phyloP scores from a whole-genome alignment of 2,113 vertebrate genomes.

The Benitochromis conjunctus region DNA sequence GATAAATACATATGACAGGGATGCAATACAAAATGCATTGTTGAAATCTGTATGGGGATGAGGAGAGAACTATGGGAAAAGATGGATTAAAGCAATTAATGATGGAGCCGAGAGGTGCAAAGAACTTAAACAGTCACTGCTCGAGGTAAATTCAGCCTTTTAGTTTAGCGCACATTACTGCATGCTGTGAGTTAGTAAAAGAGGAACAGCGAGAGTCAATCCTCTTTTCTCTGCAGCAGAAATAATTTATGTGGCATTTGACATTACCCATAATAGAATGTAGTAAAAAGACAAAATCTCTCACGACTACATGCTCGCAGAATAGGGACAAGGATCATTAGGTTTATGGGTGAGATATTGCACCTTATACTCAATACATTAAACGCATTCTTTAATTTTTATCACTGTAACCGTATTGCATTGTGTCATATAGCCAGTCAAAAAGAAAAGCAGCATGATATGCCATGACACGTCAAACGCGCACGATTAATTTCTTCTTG shows the following conservation, averaged over 20 bases:
- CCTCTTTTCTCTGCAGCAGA: constrained; percentile 27
- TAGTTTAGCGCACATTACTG: constrained; percentile 3
- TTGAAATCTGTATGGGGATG: background rate
- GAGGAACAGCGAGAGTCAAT: constrained; percentile 26
- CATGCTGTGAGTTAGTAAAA: constrained; percentile 24
- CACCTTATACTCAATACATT: background rate
- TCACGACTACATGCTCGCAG: background rate
- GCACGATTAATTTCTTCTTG: background rate
- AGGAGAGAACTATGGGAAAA: background rate
- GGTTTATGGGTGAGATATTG: background rate
- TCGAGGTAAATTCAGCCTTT: constrained; percentile 10
- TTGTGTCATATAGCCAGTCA: background rate
- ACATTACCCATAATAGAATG: background rate
- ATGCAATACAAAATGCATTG: background rate
- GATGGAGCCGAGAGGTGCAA: background rate
- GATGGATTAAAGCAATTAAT: background rate
- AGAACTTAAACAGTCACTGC: background rate
- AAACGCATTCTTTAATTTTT: background rate
- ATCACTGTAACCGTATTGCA: background rate
- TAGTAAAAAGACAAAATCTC: constrained; percentile 1
- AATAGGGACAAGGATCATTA: background rate
- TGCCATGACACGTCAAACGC: background rate
- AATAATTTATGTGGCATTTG: constrained; percentile 50
- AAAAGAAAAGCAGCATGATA: background rate
- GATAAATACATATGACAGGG: background rate